Base-by-base conservation (phyloP, 2,113 vertebrate genomes). In the Onychorhynchus coronatus region DNA sequence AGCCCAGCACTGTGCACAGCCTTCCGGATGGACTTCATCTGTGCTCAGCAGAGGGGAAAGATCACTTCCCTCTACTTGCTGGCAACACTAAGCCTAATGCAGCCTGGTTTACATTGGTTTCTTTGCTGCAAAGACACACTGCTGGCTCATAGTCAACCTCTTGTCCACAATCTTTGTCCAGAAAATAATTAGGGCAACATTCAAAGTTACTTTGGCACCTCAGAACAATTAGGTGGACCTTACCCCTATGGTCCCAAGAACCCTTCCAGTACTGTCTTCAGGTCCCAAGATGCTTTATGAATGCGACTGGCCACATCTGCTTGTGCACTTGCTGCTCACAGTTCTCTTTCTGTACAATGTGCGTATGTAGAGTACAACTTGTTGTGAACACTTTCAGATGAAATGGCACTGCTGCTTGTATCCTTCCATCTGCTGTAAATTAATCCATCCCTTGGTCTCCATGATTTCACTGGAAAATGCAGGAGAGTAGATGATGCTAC, bases 101-200 rank as follows among this genome's bases (percentile, higher is more conserved):
- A 76, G 27, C 10, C 21, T 0, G 0, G n/a, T 46, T 21, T 37
- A 15, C 37, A 7, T 0, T 53, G 37, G 4, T 22, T 93, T 71
- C 31, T 33, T 66, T 87, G 41, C 37, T 2, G 1, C 49, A 46
- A 87, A 25, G 28, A 8, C 6, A 3, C 31, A 41, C 8, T 15
- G 46, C 35, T 87, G 41, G 28, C 28, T 74, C 22, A 12, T 2
- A 19, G 41, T 58, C 56, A 74, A 4, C 19, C 7, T 65, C 22
- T 59, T 67, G 52, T 24, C 81, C 9, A 3, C 10, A 20, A 25
- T 78, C n/a, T 68, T 24, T 37, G 9, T 35, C 58, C 75, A 75
- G 31, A 65, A 55, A 71, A 59, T 73, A 73, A 39, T 27, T 33
- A 76, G 3, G 20, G 16, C 4, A 79, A 67, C 25, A 35, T 75